phyloP scores from a whole-genome alignment of 2,113 vertebrate species.

The Myxocyprinus asiaticus region DNA sequence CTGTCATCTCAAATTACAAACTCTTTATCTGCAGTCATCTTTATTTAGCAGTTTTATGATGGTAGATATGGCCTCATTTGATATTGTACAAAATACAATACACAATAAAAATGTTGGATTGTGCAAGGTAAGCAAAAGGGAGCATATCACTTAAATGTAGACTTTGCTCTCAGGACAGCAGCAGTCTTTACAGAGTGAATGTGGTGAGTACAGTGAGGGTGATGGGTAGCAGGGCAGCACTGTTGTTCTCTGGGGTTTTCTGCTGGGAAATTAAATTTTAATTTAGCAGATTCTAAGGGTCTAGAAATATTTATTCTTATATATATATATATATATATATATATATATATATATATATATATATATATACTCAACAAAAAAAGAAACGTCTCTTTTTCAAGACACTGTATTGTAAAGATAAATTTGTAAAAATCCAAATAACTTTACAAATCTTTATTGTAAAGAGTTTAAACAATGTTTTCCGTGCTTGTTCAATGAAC shows the following conservation, averaged over 20 bases:
- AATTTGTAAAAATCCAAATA: too few relatives aligned
- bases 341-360: too few relatives aligned
- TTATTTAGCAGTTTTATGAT: slow-evolving; percentile 13
- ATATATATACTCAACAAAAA: too few relatives aligned
- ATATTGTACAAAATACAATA: slow-evolving; percentile 13
- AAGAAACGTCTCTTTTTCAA: too few relatives aligned
- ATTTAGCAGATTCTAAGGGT: too few relatives aligned
- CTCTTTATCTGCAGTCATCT: background rate
- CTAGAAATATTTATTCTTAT: too few relatives aligned
- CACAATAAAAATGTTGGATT: slow-evolving; percentile 8
- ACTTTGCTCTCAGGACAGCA: background rate
- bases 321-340: too few relatives aligned
- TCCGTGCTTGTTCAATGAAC: too few relatives aligned
- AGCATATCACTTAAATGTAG: background rate
- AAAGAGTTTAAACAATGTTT: too few relatives aligned
- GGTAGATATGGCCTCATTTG: slow-evolving; percentile 32
- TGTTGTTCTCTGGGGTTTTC: background rate
- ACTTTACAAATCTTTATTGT: too few relatives aligned
- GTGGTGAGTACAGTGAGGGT: background rate
- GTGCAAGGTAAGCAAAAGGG: slow-evolving; percentile 2
- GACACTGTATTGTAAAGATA: too few relatives aligned
- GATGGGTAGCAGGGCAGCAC: background rate
- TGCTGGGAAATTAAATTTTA: too few relatives aligned
- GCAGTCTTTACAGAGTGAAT: background rate
- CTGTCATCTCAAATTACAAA: background rate